phyloP scores from a whole-genome alignment of 2,797 vertebrate genomes.

The Artibeus lituratus region DNA sequence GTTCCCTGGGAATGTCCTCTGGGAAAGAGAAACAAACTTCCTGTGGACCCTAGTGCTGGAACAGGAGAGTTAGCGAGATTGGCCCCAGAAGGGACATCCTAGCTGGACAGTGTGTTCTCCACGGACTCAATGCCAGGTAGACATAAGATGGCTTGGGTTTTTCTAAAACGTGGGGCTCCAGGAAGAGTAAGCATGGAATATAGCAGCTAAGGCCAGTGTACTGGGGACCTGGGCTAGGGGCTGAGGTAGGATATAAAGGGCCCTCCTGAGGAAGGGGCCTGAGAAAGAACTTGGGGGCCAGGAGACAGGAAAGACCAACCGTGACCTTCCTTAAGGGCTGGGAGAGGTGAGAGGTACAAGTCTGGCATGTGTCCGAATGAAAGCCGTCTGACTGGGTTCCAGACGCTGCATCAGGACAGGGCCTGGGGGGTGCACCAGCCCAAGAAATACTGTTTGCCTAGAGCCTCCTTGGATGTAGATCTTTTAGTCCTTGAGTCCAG shows the following conservation, averaged over 20 bases:
- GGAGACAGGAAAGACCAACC: neutral
- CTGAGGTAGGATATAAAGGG: rapidly evolving
- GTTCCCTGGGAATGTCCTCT: neutral
- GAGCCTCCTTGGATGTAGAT: neutral
- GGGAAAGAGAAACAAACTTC: neutral
- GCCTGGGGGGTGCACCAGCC: rapidly evolving
- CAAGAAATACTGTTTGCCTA: neutral
- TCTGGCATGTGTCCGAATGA: neutral
- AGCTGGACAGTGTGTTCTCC: neutral
- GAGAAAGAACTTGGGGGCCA: neutral
- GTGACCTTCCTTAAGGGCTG: neutral
- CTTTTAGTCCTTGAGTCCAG: neutral
- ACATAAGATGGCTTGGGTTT: neutral
- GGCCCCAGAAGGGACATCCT: neutral
- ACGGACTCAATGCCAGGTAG: neutral
- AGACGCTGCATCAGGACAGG: rapidly evolving
- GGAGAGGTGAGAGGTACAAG: neutral
- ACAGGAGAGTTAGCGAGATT: neutral
- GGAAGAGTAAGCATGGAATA: neutral
- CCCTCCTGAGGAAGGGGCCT: neutral
- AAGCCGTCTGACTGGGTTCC: neutral
- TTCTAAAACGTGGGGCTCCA: neutral
- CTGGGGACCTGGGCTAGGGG: rapidly evolving
- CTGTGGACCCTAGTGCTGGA: neutral
- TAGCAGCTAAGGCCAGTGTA: neutral